A percentile compares a stretch with the other conserved stretches of the same genome.
Conservation (phyloP, 2,888 invertebrate species). For the Drosophila diplacantha region DNA sequence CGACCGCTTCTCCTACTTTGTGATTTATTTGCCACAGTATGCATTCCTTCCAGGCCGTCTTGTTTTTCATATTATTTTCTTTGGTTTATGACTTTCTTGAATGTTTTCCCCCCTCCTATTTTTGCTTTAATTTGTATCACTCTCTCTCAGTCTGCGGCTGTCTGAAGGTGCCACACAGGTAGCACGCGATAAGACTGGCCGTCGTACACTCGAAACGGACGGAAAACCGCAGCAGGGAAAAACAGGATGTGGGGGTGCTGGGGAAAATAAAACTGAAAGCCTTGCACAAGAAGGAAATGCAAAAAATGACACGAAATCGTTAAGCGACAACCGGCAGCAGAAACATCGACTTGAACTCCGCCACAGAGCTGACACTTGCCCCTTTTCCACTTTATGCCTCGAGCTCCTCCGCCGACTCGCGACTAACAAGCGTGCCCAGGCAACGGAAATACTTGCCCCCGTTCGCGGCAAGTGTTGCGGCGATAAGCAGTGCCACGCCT, state of each 20-base stretch:
- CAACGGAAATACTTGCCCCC: conserved; percentile 63
- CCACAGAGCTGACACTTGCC: conserved; percentile 26
- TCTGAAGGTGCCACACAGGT: conserved; percentile 61
- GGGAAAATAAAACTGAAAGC: conserved; percentile 51
- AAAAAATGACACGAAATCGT: conserved; percentile 72
- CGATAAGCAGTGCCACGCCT: conserved; percentile 63
- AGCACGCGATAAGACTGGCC: conserved; percentile 66
- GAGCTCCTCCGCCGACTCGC: conserved; percentile 8
- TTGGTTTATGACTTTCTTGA: conserved; percentile 2
- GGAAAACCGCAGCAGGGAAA: conserved; percentile 46
- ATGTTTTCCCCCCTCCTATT: conserved; percentile 15
- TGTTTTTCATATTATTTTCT: conserved; percentile 22
- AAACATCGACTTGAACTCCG: conserved; percentile 36
- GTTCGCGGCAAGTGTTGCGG: conserved; percentile 54
- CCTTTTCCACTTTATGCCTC: conserved; percentile 5
- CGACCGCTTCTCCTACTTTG: conserved; percentile 25
- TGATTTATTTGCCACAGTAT: conserved; percentile 60
- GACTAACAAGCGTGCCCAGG: conserved; percentile 67
- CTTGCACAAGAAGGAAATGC: conserved; percentile 65
- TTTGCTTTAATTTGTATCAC: conserved; percentile 50
- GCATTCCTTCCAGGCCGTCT: conserved; percentile 36
- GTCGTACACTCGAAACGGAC: conserved; percentile 53
- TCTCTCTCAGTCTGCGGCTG: conserved; percentile 38
- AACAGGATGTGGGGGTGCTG: not conserved
- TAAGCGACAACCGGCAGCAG: conserved; percentile 54